Percentiles rank a stretch among this genome's conserved stretches.
Conservation (phyloP, 2,888 invertebrate species). For the Oeneis ivallda region DNA sequence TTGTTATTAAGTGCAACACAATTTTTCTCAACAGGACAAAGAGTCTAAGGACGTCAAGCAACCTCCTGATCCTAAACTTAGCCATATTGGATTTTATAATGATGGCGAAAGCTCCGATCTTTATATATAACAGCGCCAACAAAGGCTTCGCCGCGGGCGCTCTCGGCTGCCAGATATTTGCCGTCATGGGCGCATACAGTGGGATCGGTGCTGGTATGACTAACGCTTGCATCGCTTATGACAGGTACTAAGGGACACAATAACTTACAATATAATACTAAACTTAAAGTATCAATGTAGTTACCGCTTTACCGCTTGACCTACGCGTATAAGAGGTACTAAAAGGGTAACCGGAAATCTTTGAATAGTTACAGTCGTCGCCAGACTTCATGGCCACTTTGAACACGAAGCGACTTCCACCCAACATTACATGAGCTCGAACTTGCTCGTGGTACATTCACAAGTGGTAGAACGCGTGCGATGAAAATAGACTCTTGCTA, state of each 20-base stretch:
- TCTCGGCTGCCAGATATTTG: conserved; percentile 89
- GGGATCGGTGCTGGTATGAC: conserved; percentile 91
- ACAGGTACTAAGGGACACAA: conserved; percentile 73
- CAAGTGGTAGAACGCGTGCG: too few relatives aligned
- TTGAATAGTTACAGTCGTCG: too few relatives aligned
- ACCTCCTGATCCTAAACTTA: conserved; percentile 91
- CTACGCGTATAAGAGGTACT: too few relatives aligned
- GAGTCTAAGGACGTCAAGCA: conserved; percentile 89
- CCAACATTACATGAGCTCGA: too few relatives aligned
- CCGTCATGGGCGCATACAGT: conserved; percentile 87
- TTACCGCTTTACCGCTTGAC: too few relatives aligned
- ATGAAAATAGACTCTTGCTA: too few relatives aligned
- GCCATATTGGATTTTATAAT: conserved; percentile 92
- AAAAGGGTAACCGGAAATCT: too few relatives aligned
- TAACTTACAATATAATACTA: too few relatives aligned
- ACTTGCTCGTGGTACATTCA: too few relatives aligned
- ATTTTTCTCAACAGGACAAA: conserved; percentile 80
- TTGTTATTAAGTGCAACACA: not conserved
- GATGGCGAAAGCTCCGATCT: conserved; percentile 93
- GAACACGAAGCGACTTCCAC: too few relatives aligned
- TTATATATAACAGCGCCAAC: conserved; percentile 91
- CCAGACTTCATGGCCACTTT: too few relatives aligned
- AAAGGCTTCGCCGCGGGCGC: conserved; percentile 88
- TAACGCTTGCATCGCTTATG: conserved; percentile 93
- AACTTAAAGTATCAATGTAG: not conserved